Percentiles rank a stretch among this genome's conserved stretches.
phyloP scores from a whole-genome alignment of 1,140 invertebrate species.

The Drosophila sp. region DNA sequence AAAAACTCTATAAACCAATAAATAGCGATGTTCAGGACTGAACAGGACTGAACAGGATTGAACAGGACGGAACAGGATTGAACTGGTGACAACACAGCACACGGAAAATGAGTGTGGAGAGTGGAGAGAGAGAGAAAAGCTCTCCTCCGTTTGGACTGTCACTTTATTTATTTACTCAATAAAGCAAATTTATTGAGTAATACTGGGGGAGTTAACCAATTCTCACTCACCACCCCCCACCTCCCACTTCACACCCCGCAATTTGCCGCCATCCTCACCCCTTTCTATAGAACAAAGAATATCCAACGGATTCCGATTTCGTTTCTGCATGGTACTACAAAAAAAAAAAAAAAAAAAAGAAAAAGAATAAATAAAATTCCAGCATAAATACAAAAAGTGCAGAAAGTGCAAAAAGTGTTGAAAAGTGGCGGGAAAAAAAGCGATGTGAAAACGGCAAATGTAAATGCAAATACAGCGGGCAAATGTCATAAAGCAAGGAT shows the following conservation, averaged over 20 bases:
- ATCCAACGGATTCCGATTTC: constrained; percentile 14
- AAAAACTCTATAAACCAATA: constrained; percentile 40
- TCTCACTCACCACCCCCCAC: not conserved
- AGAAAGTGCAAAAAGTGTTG: constrained; percentile 6
- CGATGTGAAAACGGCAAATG: constrained; percentile 63
- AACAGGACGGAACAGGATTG: not conserved
- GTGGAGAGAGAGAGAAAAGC: not conserved
- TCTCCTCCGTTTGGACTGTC: constrained; percentile 51
- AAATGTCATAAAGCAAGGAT: constrained; percentile 79
- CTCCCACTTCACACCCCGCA: too few relatives aligned
- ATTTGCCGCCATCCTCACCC: not conserved
- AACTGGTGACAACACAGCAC: too few relatives aligned
- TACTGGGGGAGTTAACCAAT: constrained; percentile 34
- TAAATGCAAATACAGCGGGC: constrained; percentile 76
- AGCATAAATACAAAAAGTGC: not conserved
- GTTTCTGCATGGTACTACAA: constrained; percentile 4
- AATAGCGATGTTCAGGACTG: constrained; percentile 32
- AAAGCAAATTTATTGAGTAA: constrained; percentile 82
- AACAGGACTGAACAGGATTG: constrained; percentile 3
- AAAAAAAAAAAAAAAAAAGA: constrained; percentile 1
- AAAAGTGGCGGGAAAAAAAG: too few relatives aligned
- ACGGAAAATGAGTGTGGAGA: too few relatives aligned
- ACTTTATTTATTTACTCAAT: constrained; percentile 81
- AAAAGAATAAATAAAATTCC: not conserved
- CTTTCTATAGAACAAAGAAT: constrained; percentile 10